Evolutionary conservation across 2,797 vertebrate species (phyloP).

Genomic region (Emys orbicularis): DNA sequence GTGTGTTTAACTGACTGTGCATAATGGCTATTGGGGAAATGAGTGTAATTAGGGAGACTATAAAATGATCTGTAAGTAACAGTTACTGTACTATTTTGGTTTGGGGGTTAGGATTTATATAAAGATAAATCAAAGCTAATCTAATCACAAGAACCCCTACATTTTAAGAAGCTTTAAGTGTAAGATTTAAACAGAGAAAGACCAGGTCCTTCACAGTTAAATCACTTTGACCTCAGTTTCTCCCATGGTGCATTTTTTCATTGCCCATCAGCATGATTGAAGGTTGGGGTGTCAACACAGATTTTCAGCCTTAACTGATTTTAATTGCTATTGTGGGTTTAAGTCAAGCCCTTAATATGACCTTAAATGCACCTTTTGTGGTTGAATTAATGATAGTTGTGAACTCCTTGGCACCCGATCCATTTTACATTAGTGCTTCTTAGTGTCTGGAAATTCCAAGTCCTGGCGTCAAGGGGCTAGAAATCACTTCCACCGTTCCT

Average conservation of each 20-base stretch:
- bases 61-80: conserved; percentile 41
- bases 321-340: conserved; percentile 19
- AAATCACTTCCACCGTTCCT: conserved; percentile 61
- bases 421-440: neutral
- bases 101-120: conserved; percentile 15
- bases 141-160: neutral
- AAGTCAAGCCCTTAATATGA: conserved; percentile 25
- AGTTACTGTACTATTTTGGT: conserved; percentile 10
- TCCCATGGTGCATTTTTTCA: neutral
- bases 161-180: neutral
- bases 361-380: conserved; percentile 45
- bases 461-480: conserved; percentile 67
- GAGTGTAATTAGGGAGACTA: conserved; percentile 33
- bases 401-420: conserved; percentile 4
- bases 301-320: neutral
- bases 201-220: neutral
- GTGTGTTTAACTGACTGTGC: conserved; percentile 54
- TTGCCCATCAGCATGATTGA: neutral
- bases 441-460: conserved; percentile 55
- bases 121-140: conserved; percentile 49
- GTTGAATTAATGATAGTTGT: conserved; percentile 17
- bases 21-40: conserved; percentile 55
- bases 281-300: neutral
- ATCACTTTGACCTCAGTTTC: neutral
- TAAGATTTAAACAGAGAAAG: neutral